phyloP scores from a whole-genome alignment of 2,113 vertebrate genomes.

The Acrocephalus arundinaceus region DNA sequence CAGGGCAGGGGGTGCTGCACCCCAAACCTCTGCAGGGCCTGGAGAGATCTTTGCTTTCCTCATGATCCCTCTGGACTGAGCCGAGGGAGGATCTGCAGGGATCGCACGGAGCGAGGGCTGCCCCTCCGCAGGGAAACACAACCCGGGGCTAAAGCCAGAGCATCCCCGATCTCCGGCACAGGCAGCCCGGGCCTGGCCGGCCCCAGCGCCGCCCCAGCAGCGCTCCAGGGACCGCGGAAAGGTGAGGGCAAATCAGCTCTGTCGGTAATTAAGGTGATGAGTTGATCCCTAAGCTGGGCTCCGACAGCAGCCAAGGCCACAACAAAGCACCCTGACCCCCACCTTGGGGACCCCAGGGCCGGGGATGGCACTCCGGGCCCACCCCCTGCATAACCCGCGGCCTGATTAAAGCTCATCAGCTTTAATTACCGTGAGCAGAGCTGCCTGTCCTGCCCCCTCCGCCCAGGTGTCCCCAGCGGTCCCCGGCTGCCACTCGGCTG shows the following conservation, averaged over 20 bases:
- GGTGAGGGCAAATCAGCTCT: neutral
- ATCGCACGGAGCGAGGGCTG: neutral
- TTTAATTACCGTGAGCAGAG: fast-evolving
- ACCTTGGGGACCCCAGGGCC: fast-evolving
- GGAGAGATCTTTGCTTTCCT: neutral
- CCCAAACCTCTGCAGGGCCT: neutral
- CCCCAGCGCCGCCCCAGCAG: neutral
- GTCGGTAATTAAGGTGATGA: conserved; percentile 8
- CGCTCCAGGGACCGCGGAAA: neutral
- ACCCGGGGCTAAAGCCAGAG: fast-evolving
- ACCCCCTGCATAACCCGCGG: fast-evolving
- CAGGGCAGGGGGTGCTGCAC: neutral
- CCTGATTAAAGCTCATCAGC: neutral
- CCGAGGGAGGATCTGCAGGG: neutral
- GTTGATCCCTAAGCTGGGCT: neutral
- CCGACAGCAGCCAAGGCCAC: neutral
- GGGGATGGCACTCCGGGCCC: neutral
- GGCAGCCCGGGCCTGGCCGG: neutral
- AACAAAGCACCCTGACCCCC: neutral
- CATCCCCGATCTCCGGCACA: fast-evolving
- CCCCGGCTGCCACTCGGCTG: neutral
- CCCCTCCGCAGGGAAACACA: fast-evolving
- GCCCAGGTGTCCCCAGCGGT: neutral
- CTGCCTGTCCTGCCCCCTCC: neutral
- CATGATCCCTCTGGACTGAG: fast-evolving